Evolutionary conservation across 2,888 invertebrate genomes (phyloP).

Genomic region (Leptothorax acervorum): DNA sequence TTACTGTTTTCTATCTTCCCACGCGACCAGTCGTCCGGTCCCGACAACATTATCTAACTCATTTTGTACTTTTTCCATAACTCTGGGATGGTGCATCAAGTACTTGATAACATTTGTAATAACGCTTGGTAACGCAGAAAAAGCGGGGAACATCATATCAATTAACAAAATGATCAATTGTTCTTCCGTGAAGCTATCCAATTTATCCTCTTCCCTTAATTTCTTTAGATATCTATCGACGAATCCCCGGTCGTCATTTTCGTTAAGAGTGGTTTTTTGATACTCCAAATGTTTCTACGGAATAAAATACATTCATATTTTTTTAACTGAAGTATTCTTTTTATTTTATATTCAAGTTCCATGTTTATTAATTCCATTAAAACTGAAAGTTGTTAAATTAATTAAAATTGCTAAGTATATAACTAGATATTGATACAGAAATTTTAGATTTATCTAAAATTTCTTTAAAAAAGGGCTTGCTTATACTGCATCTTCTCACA

Average conservation of each 20-base stretch:
- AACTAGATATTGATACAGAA: background rate
- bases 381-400: background rate
- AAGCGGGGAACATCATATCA: slow-evolving; percentile 89
- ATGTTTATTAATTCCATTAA: background rate
- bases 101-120: slow-evolving; percentile 87
- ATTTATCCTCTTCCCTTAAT: slow-evolving; percentile 85
- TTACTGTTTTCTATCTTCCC: slow-evolving; percentile 87
- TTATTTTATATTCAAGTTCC: background rate
- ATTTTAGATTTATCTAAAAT: background rate
- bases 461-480: background rate
- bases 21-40: slow-evolving; percentile 87
- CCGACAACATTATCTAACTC: slow-evolving; percentile 90
- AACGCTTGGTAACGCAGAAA: slow-evolving; percentile 86
- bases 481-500: too few relatives aligned
- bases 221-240: slow-evolving; percentile 88
- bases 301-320: background rate
- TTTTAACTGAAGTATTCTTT: background rate
- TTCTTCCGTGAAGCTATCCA: slow-evolving; percentile 86
- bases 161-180: slow-evolving; percentile 88
- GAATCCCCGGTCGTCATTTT: slow-evolving; percentile 87
- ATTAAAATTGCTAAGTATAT: background rate
- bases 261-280: slow-evolving; percentile 84
- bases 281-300: slow-evolving; percentile 86
- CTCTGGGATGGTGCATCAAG: slow-evolving; percentile 87
- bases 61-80: slow-evolving; percentile 87